Evolutionary conservation across 1,140 invertebrate genomes (phyloP).

Genomic region (Rhizoglyphus robini): DNA sequence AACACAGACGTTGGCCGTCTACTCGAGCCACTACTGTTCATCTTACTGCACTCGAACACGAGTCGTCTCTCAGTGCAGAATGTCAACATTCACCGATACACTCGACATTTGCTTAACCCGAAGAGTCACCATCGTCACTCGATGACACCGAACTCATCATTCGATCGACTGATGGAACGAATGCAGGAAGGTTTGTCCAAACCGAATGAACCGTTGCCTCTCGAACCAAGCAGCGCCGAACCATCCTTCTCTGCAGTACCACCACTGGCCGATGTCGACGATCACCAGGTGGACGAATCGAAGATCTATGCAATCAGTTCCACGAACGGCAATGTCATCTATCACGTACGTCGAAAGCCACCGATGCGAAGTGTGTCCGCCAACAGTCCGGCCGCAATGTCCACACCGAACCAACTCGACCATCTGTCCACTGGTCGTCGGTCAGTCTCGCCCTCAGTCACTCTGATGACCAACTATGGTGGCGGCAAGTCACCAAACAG

Average conservation of each 20-base stretch:
- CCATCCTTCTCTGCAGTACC: neutral
- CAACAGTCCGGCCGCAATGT: conserved; percentile 13
- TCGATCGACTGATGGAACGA: no score
- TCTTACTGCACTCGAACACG: conserved; percentile 64
- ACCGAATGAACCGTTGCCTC: neutral
- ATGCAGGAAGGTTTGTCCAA: no score
- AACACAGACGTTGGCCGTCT: conserved; percentile 55
- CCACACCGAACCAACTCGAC: conserved; percentile 11
- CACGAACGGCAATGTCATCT: conserved; percentile 68
- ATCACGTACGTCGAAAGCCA: conserved; percentile 47
- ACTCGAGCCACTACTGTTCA: conserved; percentile 59
- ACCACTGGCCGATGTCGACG: conserved; percentile 18
- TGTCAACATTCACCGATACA: conserved; percentile 55
- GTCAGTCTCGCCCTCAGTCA: neutral
- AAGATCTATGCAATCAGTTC: conserved; percentile 74
- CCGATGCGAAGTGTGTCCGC: neutral
- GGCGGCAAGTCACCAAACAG: neutral
- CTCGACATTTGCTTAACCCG: neutral
- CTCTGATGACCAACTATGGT: neutral
- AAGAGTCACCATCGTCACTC: neutral
- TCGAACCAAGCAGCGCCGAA: neutral
- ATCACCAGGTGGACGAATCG: conserved; percentile 32
- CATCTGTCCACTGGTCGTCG: conserved; percentile 3
- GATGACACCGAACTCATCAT: neutral
- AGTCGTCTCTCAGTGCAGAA: conserved; percentile 71